Base-by-base conservation (phyloP, 2,797 vertebrate genomes). In the Botia almorhae region DNA sequence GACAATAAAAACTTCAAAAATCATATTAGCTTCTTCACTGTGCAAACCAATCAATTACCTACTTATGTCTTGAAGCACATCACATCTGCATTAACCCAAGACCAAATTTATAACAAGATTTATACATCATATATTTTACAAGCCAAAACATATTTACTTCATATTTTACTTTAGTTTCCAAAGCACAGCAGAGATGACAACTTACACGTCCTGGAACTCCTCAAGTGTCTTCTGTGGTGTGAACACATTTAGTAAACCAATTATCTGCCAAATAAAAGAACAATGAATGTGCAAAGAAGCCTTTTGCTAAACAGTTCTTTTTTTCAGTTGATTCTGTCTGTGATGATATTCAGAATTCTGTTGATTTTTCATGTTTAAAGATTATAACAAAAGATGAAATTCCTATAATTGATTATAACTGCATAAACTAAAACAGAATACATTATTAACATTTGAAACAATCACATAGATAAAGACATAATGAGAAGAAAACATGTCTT, bases 191-290 rank as follows among this genome's bases (percentile, higher is more conserved):
- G 4, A 29, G 64, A 46, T 81, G n/a, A n/a, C n/a, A 48, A 98
- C 98, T 98, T 93, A 99, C 98, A 99, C 96, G 75, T 99, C 98
- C 91, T 99, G 98, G 91, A 99, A 99, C 87, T 99, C 98, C 92
- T 99, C 98, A 89, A 97, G 94, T 67, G 97, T 98, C 91, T 98
- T 99, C 88, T 99, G 98, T 87, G 97, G 97, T 3, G 98, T 98
- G 91, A 99, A 99, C 78, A 99, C 97, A 88, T 99, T 98, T 93
- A 99, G 93, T 69, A 99, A 92, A 81, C 97, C 97, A 74, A 99
- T 98, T 89, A 99, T 99, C 97, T 99, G 93, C 19, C 58, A 36
- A 82, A 85, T 21, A 83, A 83, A 83, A 86, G 7, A 26, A 5
- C 48, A 10, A 64, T 33, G 4, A n/a, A 21, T 16, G 43, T 23